Percentiles rank a stretch among this genome's conserved stretches.
Evolutionary conservation across 2,113 vertebrate species (phyloP).

Genomic region (Mohoua ochrocephala): DNA sequence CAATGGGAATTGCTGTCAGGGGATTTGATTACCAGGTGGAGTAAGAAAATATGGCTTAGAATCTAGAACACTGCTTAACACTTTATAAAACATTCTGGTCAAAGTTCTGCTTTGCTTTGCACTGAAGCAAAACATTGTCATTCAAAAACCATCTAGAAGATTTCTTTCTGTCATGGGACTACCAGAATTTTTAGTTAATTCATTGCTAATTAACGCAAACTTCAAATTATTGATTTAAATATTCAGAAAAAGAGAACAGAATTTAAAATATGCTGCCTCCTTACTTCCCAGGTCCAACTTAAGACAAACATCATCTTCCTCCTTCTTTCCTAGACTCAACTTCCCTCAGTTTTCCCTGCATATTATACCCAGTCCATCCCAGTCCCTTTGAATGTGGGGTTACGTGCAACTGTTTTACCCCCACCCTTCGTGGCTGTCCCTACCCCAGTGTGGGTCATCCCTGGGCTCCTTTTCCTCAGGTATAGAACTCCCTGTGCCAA

Average conservation of each 20-base stretch:
- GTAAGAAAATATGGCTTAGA: not conserved
- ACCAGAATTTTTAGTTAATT: not conserved
- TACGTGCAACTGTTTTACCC: not conserved
- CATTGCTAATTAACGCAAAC: not conserved
- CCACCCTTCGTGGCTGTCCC: not conserved
- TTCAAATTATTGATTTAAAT: not conserved
- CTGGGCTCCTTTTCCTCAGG: not conserved
- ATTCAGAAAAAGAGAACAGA: not conserved
- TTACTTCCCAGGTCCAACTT: not conserved
- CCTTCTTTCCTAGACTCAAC: not conserved
- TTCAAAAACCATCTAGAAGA: not conserved
- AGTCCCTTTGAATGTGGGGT: not conserved
- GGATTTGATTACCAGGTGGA: constrained; percentile 79
- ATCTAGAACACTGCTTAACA: not conserved
- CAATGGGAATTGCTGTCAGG: constrained; percentile 79
- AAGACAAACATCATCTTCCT: not conserved
- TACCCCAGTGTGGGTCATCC: accelerated
- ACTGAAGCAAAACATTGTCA: not conserved
- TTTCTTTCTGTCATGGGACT: not conserved
- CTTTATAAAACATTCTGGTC: not conserved
- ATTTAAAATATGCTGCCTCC: not conserved
- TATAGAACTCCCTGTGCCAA: not conserved
- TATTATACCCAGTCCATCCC: not conserved
- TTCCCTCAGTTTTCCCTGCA: not conserved
- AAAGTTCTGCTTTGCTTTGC: not conserved